Evolutionary conservation across 1,140 invertebrate species (phyloP).

Genomic region (Marisa cornuarietis): DNA sequence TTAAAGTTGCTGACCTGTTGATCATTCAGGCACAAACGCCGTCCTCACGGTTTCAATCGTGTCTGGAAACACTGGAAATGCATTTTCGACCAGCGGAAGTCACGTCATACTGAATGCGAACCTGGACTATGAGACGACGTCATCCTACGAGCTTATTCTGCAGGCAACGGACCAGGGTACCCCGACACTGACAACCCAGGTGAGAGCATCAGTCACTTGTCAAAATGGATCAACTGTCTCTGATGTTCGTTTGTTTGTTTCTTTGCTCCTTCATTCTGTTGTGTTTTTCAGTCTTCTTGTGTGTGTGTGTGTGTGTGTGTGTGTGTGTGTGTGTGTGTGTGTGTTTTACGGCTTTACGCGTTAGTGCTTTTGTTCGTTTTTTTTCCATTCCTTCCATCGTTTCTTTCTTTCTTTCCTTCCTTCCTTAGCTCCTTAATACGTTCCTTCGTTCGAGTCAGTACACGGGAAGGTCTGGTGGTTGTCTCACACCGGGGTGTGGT

Average conservation of each 20-base stretch:
- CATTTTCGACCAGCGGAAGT: conserved; percentile 24
- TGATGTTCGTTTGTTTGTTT: neutral
- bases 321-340: too few relatives aligned
- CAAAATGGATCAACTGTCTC: neutral
- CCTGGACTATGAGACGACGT: conserved; percentile 44
- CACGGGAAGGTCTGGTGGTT: too few relatives aligned
- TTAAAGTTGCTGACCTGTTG: neutral
- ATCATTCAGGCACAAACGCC: conserved; percentile 7
- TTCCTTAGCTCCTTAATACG: too few relatives aligned
- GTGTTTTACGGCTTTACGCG: too few relatives aligned
- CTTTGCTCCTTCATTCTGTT: neutral
- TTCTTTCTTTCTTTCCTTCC: too few relatives aligned
- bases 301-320: too few relatives aligned
- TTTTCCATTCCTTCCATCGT: neutral
- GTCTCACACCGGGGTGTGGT: too few relatives aligned
- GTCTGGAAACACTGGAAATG: conserved; percentile 32
- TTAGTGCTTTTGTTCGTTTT: neutral
- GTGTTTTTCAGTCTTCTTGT: neutral
- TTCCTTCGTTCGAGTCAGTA: too few relatives aligned
- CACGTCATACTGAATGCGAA: conserved; percentile 10
- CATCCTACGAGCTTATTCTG: conserved; percentile 29
- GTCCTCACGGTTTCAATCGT: conserved; percentile 28
- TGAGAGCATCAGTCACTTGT: neutral
- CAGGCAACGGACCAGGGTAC: conserved; percentile 33
- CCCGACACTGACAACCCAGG: conserved; percentile 20